Conservation (phyloP, 2,797 vertebrate genomes). For the Dendrocincla fuliginosa region DNA sequence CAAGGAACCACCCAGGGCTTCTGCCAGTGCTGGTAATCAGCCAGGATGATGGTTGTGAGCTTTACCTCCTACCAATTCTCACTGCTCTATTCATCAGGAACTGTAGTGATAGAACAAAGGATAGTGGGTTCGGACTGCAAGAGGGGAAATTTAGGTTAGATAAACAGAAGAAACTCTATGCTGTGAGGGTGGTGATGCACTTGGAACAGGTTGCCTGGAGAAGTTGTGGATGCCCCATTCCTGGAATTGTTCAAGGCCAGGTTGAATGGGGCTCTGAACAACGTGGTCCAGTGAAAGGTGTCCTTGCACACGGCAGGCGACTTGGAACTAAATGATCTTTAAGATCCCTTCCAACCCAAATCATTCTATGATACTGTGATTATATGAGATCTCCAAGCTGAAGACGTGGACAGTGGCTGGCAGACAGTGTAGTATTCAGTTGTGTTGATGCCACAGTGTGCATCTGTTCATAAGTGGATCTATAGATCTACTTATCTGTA, state of each 20-base stretch:
- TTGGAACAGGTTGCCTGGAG: neutral
- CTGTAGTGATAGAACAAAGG: neutral
- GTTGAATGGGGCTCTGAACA: neutral
- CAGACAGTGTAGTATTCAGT: neutral
- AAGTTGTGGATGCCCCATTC: neutral
- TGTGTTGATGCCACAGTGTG: neutral
- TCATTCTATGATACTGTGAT: neutral
- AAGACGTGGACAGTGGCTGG: neutral
- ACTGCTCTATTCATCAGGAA: neutral
- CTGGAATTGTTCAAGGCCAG: neutral
- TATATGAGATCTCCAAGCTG: neutral
- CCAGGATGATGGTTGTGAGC: neutral
- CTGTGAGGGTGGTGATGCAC: neutral
- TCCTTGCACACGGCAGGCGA: rapidly evolving
- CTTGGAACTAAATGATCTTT: neutral
- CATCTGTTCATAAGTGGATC: neutral
- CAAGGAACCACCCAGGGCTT: neutral
- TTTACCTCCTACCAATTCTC: neutral
- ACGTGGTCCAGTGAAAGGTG: neutral
- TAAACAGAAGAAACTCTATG: neutral
- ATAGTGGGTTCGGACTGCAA: neutral
- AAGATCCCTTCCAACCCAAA: neutral
- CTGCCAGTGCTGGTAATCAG: neutral
- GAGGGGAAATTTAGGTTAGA: neutral
- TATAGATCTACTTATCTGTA: too few species aligned